A percentile compares a stretch with the other conserved stretches of the same genome.
Conservation (phyloP, 2,113 vertebrate genomes). For the Poicephalus meyeri region DNA sequence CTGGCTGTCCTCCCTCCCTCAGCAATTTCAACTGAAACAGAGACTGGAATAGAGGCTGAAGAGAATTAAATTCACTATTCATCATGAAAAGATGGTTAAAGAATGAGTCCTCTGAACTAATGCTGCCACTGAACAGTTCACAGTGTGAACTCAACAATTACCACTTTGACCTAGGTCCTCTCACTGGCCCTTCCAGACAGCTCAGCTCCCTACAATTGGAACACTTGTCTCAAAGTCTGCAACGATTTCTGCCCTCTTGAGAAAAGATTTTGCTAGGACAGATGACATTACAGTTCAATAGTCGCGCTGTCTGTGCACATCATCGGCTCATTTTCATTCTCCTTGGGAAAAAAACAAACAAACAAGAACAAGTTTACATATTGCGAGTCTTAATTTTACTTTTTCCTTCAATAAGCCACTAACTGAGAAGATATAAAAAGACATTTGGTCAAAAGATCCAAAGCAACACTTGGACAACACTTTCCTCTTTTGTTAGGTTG, state of each 20-base stretch:
- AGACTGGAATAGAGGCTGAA: neutral
- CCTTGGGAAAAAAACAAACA: neutral
- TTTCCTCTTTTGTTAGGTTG: neutral
- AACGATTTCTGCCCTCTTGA: neutral
- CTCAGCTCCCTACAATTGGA: neutral
- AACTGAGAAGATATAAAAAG: neutral
- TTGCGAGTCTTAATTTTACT: neutral
- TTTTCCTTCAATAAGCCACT: neutral
- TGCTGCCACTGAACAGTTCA: neutral
- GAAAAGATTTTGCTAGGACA: neutral
- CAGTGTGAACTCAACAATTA: neutral
- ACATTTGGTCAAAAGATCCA: neutral
- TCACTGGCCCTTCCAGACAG: neutral
- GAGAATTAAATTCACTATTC: neutral
- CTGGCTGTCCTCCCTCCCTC: neutral
- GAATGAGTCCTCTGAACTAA: neutral
- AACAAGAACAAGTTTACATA: neutral
- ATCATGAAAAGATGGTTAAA: neutral
- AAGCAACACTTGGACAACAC: neutral
- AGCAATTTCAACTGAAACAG: neutral
- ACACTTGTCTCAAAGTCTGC: neutral
- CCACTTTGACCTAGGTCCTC: neutral
- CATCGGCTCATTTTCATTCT: neutral
- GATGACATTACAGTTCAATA: neutral
- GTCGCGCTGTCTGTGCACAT: neutral